Evolutionary conservation across 1,140 invertebrate species (phyloP), one percentile per base, ranked within the genome.

Genomic region (Stenopsyche tienmushanensis): DNA sequence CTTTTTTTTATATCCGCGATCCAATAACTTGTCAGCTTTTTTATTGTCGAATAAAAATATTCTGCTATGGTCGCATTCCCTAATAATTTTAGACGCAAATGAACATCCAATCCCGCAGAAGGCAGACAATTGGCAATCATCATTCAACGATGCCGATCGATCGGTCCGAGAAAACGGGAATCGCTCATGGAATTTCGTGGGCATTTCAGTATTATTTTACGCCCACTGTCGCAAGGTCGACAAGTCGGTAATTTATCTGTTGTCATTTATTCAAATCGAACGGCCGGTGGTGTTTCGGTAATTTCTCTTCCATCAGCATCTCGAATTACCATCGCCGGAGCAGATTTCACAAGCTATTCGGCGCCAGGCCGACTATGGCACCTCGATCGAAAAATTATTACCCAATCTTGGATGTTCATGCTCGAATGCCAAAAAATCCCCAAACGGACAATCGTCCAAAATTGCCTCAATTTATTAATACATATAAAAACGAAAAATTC

Each of bases 251-350:
- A 47, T 47, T 47, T 47, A 47, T 47, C 10, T 20, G 44, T 47
- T 47, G 44, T 47, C 44, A 47, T 47, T 47, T 47, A 47, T 47
- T 47, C 44, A 47, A 47, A 47, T 47, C 44, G 44, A 18, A 13
- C 18, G 29, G 29, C 29, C 29, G 29, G 13, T 47, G 10, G 44
- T 20, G 10, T 47, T 47, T 47, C 18, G 44, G 44, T 47, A 47
- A 47, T 47, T 47, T 47, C 44, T 47, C 17, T 15, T 47, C 44
- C 10, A 20, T 47, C 44, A 47, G 17, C 44, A 47, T 47, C 44
- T 47, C 44, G 44, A 18, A 20, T 47, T 47, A 47, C 44, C n/a
- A n/a, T n/a, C 7, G 10, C 18, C 7, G 3, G 3, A 20, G 44
- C 44, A 5, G 8, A 18, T 47, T 47, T 47, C 44, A 18, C 44